Percentiles rank a stretch among this genome's conserved stretches.
Conservation (phyloP, 1,140 invertebrate genomes). For the Diabrotica virgifera region DNA sequence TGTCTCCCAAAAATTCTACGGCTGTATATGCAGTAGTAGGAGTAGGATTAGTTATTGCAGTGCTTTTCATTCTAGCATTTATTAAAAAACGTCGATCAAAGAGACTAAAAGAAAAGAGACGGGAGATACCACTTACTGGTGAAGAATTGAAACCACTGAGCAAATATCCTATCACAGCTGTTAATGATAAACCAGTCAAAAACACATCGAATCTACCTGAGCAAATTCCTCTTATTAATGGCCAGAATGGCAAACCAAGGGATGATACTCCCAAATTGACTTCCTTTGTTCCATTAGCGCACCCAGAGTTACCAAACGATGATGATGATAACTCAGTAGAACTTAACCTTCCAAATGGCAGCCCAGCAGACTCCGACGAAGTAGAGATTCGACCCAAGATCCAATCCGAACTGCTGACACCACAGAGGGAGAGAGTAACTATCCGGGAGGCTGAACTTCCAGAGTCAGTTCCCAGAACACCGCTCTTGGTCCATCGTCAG, state of each 20-base stretch:
- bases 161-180: constrained; percentile 42
- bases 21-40: constrained; percentile 34
- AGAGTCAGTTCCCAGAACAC: constrained; percentile 58
- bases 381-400: constrained; percentile 40
- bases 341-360: constrained; percentile 33
- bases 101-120: constrained; percentile 29
- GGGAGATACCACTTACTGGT: constrained; percentile 18
- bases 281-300: constrained; percentile 26
- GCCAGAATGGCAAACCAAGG: constrained; percentile 39
- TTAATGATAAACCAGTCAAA: constrained; percentile 37
- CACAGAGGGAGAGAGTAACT: constrained; percentile 60
- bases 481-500: constrained; percentile 54
- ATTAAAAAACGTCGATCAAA: constrained; percentile 28
- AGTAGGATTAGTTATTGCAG: constrained; percentile 28
- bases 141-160: constrained; percentile 47
- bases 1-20: constrained; percentile 27
- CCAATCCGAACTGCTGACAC: constrained; percentile 46
- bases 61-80: constrained; percentile 27
- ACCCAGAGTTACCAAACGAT: constrained; percentile 24
- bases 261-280: constrained; percentile 40
- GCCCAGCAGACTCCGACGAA: constrained; percentile 47
- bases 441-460: constrained; percentile 63
- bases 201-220: constrained; percentile 30
- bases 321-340: constrained; percentile 43
- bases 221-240: constrained; percentile 39